Conservation (phyloP, 2,888 invertebrate species). For the Drosophila anomelani region DNA sequence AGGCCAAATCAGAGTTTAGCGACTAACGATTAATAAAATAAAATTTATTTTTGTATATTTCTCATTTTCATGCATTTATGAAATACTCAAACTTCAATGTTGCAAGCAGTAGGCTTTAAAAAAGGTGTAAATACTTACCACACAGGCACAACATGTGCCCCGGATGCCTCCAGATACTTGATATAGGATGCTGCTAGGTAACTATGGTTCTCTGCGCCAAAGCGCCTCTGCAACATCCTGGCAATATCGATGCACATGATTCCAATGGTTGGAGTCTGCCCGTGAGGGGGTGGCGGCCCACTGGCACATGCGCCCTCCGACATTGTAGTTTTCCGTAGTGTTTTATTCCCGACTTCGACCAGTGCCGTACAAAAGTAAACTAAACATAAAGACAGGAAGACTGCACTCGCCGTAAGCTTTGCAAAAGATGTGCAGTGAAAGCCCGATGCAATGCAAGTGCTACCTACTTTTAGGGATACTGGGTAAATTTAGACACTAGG, state of each 20-base stretch:
- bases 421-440: neutral
- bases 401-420: neutral
- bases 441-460: too few species aligned
- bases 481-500: neutral
- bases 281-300: neutral
- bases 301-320: conserved; percentile 8
- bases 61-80: neutral
- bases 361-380: neutral
- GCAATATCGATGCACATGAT: conserved; percentile 89
- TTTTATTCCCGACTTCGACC: neutral
- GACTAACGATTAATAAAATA: neutral
- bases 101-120: neutral
- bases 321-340: conserved; percentile 5
- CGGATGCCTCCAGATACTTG: conserved; percentile 92
- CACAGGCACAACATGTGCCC: conserved; percentile 93
- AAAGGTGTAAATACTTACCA: conserved; percentile 86
- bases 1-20: neutral
- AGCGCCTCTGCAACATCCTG: conserved; percentile 85
- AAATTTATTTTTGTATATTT: neutral
- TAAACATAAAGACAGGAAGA: neutral
- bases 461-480: conserved; percentile 15
- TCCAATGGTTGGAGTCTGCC: conserved; percentile 41
- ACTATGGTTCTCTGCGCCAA: conserved; percentile 87
- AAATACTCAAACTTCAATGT: neutral
- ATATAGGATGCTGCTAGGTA: conserved; percentile 94